Evolutionary conservation across 2,888 invertebrate genomes (phyloP), one percentile per base, ranked within the genome.

Genomic region (Diarsia mendica): DNA sequence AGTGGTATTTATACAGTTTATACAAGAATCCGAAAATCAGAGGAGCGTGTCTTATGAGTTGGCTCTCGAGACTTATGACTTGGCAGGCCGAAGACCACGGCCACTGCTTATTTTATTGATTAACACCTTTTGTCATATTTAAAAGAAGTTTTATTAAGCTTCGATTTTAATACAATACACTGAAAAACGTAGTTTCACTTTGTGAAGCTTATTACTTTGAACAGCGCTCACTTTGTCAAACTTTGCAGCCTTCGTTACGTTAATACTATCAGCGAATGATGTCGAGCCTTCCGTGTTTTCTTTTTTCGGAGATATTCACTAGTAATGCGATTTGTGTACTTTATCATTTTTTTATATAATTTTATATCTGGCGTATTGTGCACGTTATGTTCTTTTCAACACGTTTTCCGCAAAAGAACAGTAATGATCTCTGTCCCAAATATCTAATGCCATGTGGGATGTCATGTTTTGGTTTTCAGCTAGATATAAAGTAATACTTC

Each of bases 211-310:
- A 69, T 72, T 67, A 67, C 53, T 83, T 83, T 64, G 48, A 33
- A 65, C 77, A 13, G 60, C 46, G 55, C 23, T 63, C 33, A 67
- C 64, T 70, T 80, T 71, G 63, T 55, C 46, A 76, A 78, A 80
- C 20, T 67, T 72, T 61, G 46, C 28, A 69, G 72, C 28, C 69
- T 78, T 72, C 39, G 28, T 69, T 60, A 61, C 33, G 15, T 20
- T 70, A 67, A 67, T 67, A 70, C 28, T 67, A 28, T 71, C 53
- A 68, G 67, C 44, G 60, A 77, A 61, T 67, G 23, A 69, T 74
- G 33, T 55, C 23, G 18, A 15, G 8, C 44, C 13, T 72, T 39
- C 53, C 23, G 28, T n/a, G 39, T 80, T 73, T 61, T 46, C 11
- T 48, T 53, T 66, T 33, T 33, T 1, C 13, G 3, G 8, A 20